Evolutionary conservation across 2,797 vertebrate genomes (phyloP).

Genomic region (Sebastes diploproa): DNA sequence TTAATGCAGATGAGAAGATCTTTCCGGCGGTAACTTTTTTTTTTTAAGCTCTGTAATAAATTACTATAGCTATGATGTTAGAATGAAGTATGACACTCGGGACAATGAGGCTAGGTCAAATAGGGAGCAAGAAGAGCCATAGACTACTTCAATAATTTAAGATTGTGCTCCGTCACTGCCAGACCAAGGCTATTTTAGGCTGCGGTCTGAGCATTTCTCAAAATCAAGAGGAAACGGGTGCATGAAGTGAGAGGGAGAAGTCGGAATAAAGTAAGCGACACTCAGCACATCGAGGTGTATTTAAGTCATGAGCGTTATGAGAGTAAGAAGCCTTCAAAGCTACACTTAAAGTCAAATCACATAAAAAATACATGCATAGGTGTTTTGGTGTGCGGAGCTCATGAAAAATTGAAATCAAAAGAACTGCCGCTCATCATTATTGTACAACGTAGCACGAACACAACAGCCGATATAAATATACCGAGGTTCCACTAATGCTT

Average conservation of each 20-base stretch:
- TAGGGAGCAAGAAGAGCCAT: slow-evolving; percentile 38
- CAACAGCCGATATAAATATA: slow-evolving; percentile 12
- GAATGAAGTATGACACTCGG: slow-evolving; percentile 45
- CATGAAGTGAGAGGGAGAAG: neutral
- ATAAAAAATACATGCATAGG: slow-evolving; percentile 60
- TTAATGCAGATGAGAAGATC: slow-evolving; percentile 27
- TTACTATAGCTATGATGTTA: slow-evolving; percentile 22
- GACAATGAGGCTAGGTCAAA: slow-evolving; percentile 56
- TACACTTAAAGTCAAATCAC: slow-evolving; percentile 32
- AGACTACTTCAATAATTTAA: slow-evolving; percentile 77
- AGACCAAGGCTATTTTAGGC: slow-evolving; percentile 72
- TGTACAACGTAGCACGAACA: neutral
- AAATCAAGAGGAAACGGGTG: slow-evolving; percentile 34
- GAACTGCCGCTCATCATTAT: slow-evolving; percentile 18
- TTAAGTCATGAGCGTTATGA: neutral
- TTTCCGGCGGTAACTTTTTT: slow-evolving; percentile 11
- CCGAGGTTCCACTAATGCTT: neutral
- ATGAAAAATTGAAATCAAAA: slow-evolving; percentile 43
- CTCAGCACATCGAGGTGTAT: neutral
- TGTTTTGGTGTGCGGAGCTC: slow-evolving; percentile 41
- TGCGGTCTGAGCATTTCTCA: slow-evolving; percentile 32
- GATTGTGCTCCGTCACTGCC: slow-evolving; percentile 62
- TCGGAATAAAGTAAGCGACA: neutral
- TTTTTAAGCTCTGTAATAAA: slow-evolving; percentile 35
- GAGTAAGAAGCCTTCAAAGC: slow-evolving; percentile 30